These are phyloP conservation scores for Fulmarus glacialis DNA, from an alignment of 2,113 vertebrate genomes.

Conservation along the genomic window DNA sequence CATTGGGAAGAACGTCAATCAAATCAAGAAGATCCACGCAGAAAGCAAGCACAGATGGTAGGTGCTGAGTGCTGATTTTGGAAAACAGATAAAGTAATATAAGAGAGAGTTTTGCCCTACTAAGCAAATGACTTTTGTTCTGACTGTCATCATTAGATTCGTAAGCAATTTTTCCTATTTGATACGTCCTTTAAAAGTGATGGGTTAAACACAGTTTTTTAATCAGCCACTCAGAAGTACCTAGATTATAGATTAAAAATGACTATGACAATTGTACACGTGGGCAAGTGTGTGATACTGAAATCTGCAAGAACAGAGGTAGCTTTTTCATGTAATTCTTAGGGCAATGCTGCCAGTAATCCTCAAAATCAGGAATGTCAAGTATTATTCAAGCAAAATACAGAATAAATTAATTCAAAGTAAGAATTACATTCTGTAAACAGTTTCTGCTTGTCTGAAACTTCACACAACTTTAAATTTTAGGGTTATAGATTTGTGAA, in stretches of 20 bases:
- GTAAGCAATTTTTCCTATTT: neutral
- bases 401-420: neutral
- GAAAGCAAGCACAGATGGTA: slow-evolving; percentile 47
- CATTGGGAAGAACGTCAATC: slow-evolving; percentile 19
- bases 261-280: neutral
- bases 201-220: neutral
- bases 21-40: neutral
- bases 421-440: neutral
- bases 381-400: neutral
- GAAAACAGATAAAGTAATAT: neutral
- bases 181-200: neutral
- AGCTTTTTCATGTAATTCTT: neutral
- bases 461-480: neutral
- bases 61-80: slow-evolving; percentile 24
- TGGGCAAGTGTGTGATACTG: neutral
- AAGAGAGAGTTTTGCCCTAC: neutral
- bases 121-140: neutral
- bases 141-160: neutral
- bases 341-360: neutral
- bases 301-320: neutral
- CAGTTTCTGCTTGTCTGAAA: neutral
- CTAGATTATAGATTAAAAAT: neutral
- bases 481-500: neutral
- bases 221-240: neutral
- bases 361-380: neutral